phyloP scores from a whole-genome alignment of 2,113 vertebrate species.

The Lepisosteus osseus region DNA sequence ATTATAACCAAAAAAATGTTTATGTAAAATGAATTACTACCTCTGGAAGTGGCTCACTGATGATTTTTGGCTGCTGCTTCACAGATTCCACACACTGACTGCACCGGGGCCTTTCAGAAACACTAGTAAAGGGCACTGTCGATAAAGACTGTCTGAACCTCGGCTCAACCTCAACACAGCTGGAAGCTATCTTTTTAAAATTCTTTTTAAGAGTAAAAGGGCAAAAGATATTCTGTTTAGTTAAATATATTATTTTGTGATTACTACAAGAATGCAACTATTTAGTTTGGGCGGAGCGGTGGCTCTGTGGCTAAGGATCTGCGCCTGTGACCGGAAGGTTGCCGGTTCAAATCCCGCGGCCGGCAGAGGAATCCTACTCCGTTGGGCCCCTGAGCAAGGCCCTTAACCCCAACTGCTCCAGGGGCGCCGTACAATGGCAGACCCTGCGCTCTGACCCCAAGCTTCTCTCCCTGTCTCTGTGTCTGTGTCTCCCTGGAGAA shows the following conservation, averaged over 20 bases:
- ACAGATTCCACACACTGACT: slow-evolving; percentile 6
- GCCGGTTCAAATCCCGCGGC: too few relatives aligned
- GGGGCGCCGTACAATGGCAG: too few relatives aligned
- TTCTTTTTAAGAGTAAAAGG: neutral
- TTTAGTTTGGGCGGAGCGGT: too few relatives aligned
- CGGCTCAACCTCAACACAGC: neutral
- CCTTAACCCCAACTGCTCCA: too few relatives aligned
- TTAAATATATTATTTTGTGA: neutral
- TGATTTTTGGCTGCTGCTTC: slow-evolving; percentile 9
- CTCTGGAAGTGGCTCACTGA: slow-evolving; percentile 6
- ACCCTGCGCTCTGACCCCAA: too few relatives aligned
- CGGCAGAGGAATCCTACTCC: too few relatives aligned
- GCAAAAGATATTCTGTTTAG: slow-evolving; percentile 1
- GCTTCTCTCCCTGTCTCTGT: too few relatives aligned
- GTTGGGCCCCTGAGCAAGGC: too few relatives aligned
- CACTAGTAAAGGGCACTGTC: slow-evolving; percentile 2
- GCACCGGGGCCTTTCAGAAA: neutral
- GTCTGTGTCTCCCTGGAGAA: too few relatives aligned
- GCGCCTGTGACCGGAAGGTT: slow-evolving; percentile 32
- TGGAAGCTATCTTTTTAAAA: slow-evolving; percentile 3
- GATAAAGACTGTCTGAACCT: neutral
- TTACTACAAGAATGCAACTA: slow-evolving; percentile 18
- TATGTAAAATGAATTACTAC: slow-evolving; percentile 9
- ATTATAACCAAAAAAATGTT: neutral
- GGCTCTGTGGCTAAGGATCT: too few relatives aligned